phyloP scores from a whole-genome alignment of 2,797 vertebrate genomes.

The Syncerus caffer region DNA sequence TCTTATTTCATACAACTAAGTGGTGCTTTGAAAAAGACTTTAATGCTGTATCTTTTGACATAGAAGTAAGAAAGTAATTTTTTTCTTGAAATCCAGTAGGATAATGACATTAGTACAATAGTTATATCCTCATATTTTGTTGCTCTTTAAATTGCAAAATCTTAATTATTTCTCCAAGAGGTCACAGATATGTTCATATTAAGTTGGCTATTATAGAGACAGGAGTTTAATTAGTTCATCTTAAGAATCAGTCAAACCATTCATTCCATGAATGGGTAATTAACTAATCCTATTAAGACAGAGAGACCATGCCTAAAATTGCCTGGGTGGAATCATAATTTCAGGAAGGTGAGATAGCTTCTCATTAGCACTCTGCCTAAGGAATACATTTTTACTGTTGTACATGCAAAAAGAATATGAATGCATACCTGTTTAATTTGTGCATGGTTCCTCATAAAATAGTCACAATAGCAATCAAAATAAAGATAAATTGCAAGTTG shows the following conservation, averaged over 20 bases:
- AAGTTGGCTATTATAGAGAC: not conserved
- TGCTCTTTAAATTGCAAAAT: not conserved
- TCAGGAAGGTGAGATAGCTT: slow-evolving; percentile 44
- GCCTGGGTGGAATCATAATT: not conserved
- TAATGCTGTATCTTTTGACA: not conserved
- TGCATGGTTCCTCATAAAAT: slow-evolving; percentile 35
- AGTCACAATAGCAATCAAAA: not conserved
- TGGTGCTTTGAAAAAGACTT: not conserved
- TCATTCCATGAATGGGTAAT: not conserved
- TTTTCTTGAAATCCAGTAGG: not conserved
- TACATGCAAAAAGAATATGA: slow-evolving; percentile 37
- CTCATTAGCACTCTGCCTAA: slow-evolving; percentile 38
- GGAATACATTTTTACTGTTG: slow-evolving; percentile 34
- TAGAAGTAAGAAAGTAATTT: not conserved
- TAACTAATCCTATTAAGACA: not conserved
- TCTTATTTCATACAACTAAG: not conserved
- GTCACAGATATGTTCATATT: not conserved
- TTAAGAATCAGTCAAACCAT: not conserved
- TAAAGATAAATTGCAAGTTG: not conserved
- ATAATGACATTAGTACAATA: not conserved
- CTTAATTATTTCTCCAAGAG: not conserved
- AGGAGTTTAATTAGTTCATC: slow-evolving; percentile 10
- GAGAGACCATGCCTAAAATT: slow-evolving; percentile 32
- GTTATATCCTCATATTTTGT: not conserved
- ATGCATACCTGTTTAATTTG: slow-evolving; percentile 46